Evolutionary conservation across 1,140 invertebrate genomes (phyloP).

Genomic region (Drosophila neocordata): DNA sequence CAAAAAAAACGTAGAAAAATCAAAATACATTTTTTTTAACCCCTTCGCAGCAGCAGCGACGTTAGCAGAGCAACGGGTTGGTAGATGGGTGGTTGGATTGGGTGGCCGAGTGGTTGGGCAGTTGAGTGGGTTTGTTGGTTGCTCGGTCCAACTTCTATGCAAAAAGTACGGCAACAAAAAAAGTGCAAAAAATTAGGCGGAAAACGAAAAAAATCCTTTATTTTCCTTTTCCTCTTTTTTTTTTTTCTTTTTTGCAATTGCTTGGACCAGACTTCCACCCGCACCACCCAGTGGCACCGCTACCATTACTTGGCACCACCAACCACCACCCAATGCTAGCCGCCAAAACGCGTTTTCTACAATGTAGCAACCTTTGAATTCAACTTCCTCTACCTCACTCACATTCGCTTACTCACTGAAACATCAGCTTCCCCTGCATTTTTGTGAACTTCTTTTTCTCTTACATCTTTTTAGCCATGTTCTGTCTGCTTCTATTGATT

Average conservation of each 20-base stretch:
- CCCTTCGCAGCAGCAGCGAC: constrained; percentile 54
- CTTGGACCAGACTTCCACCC: constrained; percentile 27
- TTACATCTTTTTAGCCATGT: constrained; percentile 70
- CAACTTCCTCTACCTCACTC: constrained; percentile 28
- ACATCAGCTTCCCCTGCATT: constrained; percentile 30
- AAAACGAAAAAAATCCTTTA: constrained; percentile 59
- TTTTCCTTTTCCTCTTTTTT: constrained; percentile 38
- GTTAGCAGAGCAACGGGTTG: constrained; percentile 17
- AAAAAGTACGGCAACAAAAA: constrained; percentile 36
- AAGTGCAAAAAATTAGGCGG: constrained; percentile 75
- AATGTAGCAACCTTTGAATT: constrained; percentile 69
- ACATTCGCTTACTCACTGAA: constrained; percentile 22
- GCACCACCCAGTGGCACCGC: background rate
- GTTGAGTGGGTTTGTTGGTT: constrained; percentile 42
- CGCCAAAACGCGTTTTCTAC: constrained; percentile 64
- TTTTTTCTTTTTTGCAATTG: constrained; percentile 48
- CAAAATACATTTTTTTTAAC: constrained; percentile 79
- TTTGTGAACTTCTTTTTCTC: constrained; percentile 46
- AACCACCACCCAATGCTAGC: background rate
- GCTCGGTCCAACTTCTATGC: constrained; percentile 50
- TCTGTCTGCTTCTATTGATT: constrained; percentile 82
- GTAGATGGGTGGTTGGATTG: constrained; percentile 20
- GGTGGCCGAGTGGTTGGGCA: constrained; percentile 29
- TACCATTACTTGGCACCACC: background rate
- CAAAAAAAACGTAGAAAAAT: constrained; percentile 60